These are phyloP conservation scores for Arctopsyche grandis DNA, from an alignment of 1,140 invertebrate genomes.

Conservation along the genomic window DNA sequence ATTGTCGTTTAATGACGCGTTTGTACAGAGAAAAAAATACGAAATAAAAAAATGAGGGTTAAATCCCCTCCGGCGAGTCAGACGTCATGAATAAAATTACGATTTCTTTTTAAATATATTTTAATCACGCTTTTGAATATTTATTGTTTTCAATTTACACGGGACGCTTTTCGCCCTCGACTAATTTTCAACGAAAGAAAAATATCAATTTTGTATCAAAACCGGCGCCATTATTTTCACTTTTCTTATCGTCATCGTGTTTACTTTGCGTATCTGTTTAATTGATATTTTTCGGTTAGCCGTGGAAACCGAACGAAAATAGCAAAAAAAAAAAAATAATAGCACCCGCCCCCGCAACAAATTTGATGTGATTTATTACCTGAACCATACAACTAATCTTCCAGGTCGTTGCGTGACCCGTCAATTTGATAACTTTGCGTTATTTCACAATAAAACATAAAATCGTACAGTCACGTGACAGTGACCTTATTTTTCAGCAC, in stretches of 20 bases:
- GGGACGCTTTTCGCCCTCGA: neutral
- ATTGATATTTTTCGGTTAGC: neutral
- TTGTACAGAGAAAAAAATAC: too few relatives aligned
- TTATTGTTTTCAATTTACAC: conserved; percentile 23
- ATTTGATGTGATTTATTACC: conserved; percentile 32
- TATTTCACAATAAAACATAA: conserved; percentile 28
- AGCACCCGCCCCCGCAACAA: conserved; percentile 4
- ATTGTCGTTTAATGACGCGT: conserved; percentile 11
- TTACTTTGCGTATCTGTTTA: neutral
- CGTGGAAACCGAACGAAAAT: neutral
- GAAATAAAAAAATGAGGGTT: conserved; percentile 23
- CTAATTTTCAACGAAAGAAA: conserved; percentile 1
- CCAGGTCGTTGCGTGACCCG: conserved; percentile 23
- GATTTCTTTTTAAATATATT: conserved; percentile 12
- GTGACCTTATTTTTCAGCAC: conserved; percentile 20
- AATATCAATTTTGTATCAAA: neutral
- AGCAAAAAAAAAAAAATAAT: neutral
- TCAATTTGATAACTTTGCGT: conserved; percentile 29
- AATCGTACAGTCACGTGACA: conserved; percentile 29
- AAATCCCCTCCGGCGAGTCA: conserved; percentile 2
- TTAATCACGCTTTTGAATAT: conserved; percentile 24
- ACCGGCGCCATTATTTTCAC: neutral
- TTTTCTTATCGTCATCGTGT: neutral
- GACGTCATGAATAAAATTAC: conserved; percentile 27
- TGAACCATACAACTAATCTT: conserved; percentile 31